Evolutionary conservation across 2,797 vertebrate species (phyloP), one percentile per base, ranked within the genome.

Genomic region (Setipinna tenuifilis): DNA sequence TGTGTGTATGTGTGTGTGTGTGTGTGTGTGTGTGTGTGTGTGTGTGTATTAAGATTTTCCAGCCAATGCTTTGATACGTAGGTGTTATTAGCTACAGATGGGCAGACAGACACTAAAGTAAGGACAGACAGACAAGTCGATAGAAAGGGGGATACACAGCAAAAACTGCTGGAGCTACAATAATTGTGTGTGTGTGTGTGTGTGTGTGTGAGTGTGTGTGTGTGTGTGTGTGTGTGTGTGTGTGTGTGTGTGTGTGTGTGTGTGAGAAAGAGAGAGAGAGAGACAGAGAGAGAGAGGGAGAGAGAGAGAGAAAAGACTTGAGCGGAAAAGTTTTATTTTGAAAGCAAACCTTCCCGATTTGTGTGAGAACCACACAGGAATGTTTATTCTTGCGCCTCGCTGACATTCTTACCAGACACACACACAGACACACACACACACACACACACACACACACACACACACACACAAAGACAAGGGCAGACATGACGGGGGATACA

Each of bases 351-450:
- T 87, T 85, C 80, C 84, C 65, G 88, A 90, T 90, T 87, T 89
- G 83, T 89, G 87, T 87, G 88, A 90, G 89, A 90, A 90, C 88
- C 87, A 87, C 89, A 92, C 87, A 94, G 94, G 95, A 96, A 96
- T 95, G 94, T 95, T 94, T 94, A 88, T 93, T 93, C 94, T 94
- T 92, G 94, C 93, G 95, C 93, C 94, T 95, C 95, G 95, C 94
- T 95, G 93, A 92, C 89, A 93, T 93, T 94, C 93, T 90, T 90
- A 92, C 93, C 91, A 91, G 91, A 71, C 82, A 46, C 19, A 86
- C 84, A 65, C 61, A 62, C 85, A 86, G 86, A 83, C 87, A 83
- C 83, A 88, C 88, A 85, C 82, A 75, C 65, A 83, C 88, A 54
- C 87, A 86, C 61, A 81, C 84, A 41, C 81, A 83, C 81, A 58